Conservation (phyloP, 2,797 vertebrate genomes). For the Lemur catta region DNA sequence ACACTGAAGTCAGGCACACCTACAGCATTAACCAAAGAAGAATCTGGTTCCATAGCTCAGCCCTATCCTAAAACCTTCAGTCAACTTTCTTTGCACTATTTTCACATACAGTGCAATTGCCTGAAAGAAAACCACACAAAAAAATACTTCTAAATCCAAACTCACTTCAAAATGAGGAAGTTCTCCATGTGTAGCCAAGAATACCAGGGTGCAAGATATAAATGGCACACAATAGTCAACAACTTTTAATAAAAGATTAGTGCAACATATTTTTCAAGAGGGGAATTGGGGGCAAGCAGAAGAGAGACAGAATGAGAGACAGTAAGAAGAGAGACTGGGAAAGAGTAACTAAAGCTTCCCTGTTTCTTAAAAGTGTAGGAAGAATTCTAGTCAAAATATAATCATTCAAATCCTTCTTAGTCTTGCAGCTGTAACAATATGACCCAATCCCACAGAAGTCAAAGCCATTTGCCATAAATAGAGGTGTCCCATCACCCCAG, state of each 20-base stretch:
- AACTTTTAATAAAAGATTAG: constrained; percentile 8
- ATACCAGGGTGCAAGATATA: not conserved
- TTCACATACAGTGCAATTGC: constrained; percentile 20
- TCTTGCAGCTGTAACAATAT: constrained; percentile 72
- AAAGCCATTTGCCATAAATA: constrained; percentile 69
- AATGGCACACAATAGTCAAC: constrained; percentile 35
- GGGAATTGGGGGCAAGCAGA: not conserved
- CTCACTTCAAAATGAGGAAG: constrained; percentile 68
- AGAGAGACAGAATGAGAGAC: not conserved
- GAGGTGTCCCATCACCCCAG: constrained; percentile 56
- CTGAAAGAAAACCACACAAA: constrained; percentile 72
- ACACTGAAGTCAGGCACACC: not conserved
- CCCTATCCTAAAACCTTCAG: constrained; percentile 44
- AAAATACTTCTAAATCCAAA: constrained; percentile 69
- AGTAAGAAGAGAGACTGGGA: not conserved
- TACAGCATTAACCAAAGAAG: constrained; percentile 6
- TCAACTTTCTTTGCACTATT: not conserved
- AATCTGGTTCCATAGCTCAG: not conserved
- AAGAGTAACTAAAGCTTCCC: constrained; percentile 26
- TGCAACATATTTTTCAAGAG: not conserved
- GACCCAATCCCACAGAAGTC: constrained; percentile 57
- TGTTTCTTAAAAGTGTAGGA: constrained; percentile 61
- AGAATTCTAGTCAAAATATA: constrained; percentile 62
- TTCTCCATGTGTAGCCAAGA: constrained; percentile 51
- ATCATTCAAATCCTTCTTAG: constrained; percentile 65